Evolutionary conservation across 2,888 invertebrate genomes (phyloP).

Genomic region (Exocentrus adspersus): DNA sequence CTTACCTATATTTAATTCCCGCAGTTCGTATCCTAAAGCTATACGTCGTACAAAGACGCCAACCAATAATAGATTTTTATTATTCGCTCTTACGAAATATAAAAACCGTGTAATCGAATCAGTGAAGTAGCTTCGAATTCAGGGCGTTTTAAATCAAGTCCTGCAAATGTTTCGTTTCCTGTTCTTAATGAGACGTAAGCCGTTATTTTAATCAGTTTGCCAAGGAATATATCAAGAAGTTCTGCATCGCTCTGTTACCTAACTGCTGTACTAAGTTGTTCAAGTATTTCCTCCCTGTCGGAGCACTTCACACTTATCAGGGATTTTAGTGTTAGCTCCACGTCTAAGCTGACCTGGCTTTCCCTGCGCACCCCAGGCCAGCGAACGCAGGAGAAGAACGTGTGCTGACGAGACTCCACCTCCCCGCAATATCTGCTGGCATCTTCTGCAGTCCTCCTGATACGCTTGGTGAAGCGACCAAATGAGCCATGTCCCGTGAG

Average conservation of each 20-base stretch:
- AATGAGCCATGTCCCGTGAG: too few species aligned
- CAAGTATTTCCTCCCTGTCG: too few species aligned
- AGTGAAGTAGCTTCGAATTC: not conserved
- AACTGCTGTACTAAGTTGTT: too few species aligned
- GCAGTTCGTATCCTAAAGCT: constrained; percentile 47
- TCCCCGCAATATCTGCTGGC: too few species aligned
- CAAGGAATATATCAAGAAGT: not conserved
- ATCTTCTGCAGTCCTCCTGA: too few species aligned
- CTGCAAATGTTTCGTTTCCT: not conserved
- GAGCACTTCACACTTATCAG: too few species aligned
- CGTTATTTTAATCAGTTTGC: not conserved
- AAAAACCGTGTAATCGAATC: constrained; percentile 20
- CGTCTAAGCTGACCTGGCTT: too few species aligned
- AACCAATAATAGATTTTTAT: constrained; percentile 48
- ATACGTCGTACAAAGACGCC: constrained; percentile 42
- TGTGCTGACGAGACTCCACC: too few species aligned
- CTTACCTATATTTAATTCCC: constrained; percentile 55
- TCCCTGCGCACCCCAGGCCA: too few species aligned
- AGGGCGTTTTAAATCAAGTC: not conserved
- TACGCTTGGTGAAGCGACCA: too few species aligned
- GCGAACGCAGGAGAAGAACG: too few species aligned
- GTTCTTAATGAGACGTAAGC: not conserved
- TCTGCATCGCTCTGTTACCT: not conserved
- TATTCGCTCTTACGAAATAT: constrained; percentile 25
- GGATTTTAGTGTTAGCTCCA: too few species aligned